A percentile compares a stretch with the other conserved stretches of the same genome.
Conservation (phyloP, 1,140 invertebrate genomes). For the Heliconius hewitsoni region DNA sequence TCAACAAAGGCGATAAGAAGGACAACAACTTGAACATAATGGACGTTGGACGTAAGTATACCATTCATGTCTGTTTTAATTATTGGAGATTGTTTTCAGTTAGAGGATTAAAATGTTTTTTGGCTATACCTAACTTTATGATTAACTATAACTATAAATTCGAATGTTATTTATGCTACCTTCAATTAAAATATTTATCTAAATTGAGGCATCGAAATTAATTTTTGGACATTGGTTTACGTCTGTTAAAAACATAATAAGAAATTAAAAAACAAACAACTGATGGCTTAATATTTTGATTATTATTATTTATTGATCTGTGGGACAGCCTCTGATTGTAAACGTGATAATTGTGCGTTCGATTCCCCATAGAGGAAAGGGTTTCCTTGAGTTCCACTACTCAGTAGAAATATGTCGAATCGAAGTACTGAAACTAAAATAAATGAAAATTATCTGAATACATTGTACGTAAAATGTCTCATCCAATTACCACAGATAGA, state of each 20-base stretch:
- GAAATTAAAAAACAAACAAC: too few species aligned
- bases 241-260: too few species aligned
- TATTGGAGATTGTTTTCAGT: neutral
- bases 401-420: too few species aligned
- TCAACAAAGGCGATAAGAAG: constrained; percentile 47
- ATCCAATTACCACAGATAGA: constrained; percentile 4
- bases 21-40: constrained; percentile 52
- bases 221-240: too few species aligned
- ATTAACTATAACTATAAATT: neutral
- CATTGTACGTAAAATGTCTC: neutral
- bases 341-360: too few species aligned
- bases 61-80: neutral
- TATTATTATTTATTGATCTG: too few species aligned
- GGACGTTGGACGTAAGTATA: constrained; percentile 56
- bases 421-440: neutral
- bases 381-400: too few species aligned
- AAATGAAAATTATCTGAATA: neutral
- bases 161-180: neutral
- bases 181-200: too few species aligned
- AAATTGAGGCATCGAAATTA: too few species aligned
- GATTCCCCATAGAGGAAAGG: too few species aligned
- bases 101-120: neutral
- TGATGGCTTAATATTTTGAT: too few species aligned
- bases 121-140: neutral
- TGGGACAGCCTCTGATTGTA: too few species aligned